phyloP scores from a whole-genome alignment of 2,113 vertebrate species.

The Siniperca knerii region DNA sequence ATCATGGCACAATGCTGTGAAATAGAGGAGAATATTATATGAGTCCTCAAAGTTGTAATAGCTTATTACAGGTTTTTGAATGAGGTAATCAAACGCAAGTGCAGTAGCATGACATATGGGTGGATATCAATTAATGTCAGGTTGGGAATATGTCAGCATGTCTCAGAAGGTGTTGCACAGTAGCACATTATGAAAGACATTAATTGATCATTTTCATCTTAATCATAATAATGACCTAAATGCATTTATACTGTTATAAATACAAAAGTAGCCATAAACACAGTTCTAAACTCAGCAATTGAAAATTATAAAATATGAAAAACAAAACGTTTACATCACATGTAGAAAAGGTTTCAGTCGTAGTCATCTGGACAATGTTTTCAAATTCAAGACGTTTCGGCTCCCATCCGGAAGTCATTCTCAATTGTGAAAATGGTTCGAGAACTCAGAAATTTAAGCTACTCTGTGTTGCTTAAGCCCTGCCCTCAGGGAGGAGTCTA shows the following conservation, averaged over 20 bases:
- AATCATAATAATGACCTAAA: neutral
- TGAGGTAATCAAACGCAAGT: neutral
- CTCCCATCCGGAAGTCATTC: too few species aligned
- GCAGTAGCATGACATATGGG: neutral
- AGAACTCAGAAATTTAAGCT: too few species aligned
- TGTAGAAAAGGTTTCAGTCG: too few species aligned
- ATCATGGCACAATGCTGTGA: slow-evolving; percentile 12
- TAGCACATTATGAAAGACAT: neutral
- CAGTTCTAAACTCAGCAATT: neutral
- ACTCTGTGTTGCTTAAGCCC: too few species aligned
- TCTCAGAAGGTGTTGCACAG: neutral
- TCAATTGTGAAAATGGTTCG: too few species aligned
- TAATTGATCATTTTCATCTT: neutral
- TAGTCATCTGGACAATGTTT: too few species aligned
- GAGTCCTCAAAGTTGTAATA: neutral
- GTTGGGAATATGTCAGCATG: too few species aligned
- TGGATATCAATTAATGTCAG: neutral
- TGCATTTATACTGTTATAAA: too few species aligned
- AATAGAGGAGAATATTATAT: slow-evolving; percentile 17
- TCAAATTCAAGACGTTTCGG: too few species aligned
- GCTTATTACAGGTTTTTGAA: neutral
- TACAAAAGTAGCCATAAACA: neutral
- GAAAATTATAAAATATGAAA: neutral
- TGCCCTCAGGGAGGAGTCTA: too few species aligned
- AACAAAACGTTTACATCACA: neutral